A percentile compares a stretch with the other conserved stretches of the same genome.
phyloP scores from a whole-genome alignment of 2,888 invertebrate genomes.

The Yponomeuta malinellus region DNA sequence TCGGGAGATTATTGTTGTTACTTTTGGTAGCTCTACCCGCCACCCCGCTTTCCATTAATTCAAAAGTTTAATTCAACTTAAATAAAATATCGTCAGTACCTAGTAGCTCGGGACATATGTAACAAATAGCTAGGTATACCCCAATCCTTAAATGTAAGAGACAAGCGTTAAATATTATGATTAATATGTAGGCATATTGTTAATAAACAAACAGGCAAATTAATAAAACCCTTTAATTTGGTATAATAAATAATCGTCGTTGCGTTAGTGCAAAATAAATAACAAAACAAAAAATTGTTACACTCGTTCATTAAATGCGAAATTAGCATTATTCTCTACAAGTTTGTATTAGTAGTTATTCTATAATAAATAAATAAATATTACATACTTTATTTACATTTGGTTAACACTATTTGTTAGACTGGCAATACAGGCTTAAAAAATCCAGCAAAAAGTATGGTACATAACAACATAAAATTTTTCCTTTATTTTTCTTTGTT shows the following conservation, averaged over 20 bases:
- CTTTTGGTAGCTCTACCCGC: too few relatives aligned
- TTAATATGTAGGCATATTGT: too few relatives aligned
- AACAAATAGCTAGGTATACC: too few relatives aligned
- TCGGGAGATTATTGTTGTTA: too few relatives aligned
- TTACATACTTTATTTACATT: constrained; percentile 62
- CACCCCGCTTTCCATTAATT: too few relatives aligned
- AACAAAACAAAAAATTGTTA: constrained; percentile 13
- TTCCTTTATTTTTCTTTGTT: neutral
- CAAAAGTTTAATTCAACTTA: too few relatives aligned
- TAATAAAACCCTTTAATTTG: constrained; percentile 15
- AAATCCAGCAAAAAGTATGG: neutral
- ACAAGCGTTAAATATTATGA: too few relatives aligned
- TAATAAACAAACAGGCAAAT: neutral
- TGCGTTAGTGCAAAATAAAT: constrained; percentile 23
- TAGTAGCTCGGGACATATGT: too few relatives aligned
- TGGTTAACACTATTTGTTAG: neutral
- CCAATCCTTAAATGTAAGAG: too few relatives aligned
- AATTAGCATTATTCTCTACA: constrained; percentile 47
- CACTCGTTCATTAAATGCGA: constrained; percentile 57
- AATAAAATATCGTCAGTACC: too few relatives aligned
- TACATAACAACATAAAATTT: neutral
- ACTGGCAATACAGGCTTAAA: neutral
- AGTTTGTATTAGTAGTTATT: constrained; percentile 47
- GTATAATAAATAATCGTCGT: constrained; percentile 17
- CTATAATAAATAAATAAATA: constrained; percentile 49